Percentiles rank a stretch among this genome's conserved stretches.
These are phyloP conservation scores for Genyomyrus donnyi DNA, from an alignment of 2,113 vertebrate genomes.

Conservation along the genomic window DNA sequence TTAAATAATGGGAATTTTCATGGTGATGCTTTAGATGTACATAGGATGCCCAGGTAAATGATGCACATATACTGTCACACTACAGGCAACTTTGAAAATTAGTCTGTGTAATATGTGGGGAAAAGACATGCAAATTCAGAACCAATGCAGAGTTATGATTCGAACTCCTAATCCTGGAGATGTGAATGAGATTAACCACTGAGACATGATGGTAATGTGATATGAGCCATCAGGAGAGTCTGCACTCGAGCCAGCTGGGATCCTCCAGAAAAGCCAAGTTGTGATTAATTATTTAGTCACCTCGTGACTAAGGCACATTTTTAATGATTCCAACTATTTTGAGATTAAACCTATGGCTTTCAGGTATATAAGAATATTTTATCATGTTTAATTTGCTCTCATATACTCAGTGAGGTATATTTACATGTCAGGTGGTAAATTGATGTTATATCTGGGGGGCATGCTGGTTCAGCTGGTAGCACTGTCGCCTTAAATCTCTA, in stretches of 20 bases:
- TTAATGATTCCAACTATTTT: background rate
- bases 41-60: background rate
- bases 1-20: background rate
- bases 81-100: background rate
- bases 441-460: background rate
- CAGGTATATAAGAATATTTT: background rate
- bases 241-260: background rate
- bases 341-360: background rate
- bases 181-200: background rate
- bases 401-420: background rate
- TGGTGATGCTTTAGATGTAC: background rate
- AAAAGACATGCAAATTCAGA: background rate
- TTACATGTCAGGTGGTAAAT: background rate
- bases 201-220: background rate
- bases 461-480: background rate
- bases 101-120: background rate
- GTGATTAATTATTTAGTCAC: background rate
- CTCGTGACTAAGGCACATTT: background rate
- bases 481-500: background rate
- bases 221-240: background rate
- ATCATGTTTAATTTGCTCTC: background rate
- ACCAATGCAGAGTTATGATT: background rate
- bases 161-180: background rate
- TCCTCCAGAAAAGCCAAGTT: background rate
- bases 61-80: background rate